Evolutionary conservation across 1,140 invertebrate genomes (phyloP).

Genomic region (Aleiodes sp.): DNA sequence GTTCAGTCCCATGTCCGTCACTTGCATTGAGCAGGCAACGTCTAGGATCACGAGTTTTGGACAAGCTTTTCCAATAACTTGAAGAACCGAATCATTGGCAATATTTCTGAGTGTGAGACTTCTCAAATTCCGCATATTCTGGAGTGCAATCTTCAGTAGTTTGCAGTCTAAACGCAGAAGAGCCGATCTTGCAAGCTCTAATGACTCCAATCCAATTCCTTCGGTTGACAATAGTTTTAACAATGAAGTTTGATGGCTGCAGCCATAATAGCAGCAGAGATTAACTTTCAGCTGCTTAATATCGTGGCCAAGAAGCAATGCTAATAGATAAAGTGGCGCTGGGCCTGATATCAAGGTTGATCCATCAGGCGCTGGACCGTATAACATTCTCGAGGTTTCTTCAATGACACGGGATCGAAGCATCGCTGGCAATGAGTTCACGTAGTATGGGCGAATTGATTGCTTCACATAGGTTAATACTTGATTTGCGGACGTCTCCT

Average conservation of each 20-base stretch:
- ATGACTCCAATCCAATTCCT: constrained; percentile 58
- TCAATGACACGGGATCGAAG: constrained; percentile 60
- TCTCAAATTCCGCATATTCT: constrained; percentile 57
- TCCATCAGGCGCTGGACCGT: constrained; percentile 54
- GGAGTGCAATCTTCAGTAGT: constrained; percentile 57
- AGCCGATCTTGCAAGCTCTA: constrained; percentile 62
- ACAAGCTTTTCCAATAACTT: constrained; percentile 62
- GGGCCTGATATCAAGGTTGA: constrained; percentile 58
- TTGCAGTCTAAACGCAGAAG: constrained; percentile 62
- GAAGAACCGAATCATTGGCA: constrained; percentile 61
- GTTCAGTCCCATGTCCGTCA: constrained; percentile 62
- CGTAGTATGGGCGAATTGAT: constrained; percentile 62
- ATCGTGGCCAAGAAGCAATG: constrained; percentile 61
- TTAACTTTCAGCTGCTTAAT: constrained; percentile 62
- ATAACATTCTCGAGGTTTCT: constrained; percentile 58
- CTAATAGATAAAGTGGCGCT: constrained; percentile 61
- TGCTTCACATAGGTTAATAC: constrained; percentile 57
- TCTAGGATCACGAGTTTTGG: constrained; percentile 60
- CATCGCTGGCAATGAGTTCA: constrained; percentile 55
- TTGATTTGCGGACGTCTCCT: constrained; percentile 61
- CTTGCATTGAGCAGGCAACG: constrained; percentile 64
- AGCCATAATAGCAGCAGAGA: constrained; percentile 67
- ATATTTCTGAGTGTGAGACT: constrained; percentile 63
- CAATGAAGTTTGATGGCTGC: constrained; percentile 65
- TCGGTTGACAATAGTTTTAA: constrained; percentile 60